Percentiles rank a stretch among this genome's conserved stretches.
phyloP scores from a whole-genome alignment of 2,797 vertebrate genomes.

The Leptoclinus maculatus region DNA sequence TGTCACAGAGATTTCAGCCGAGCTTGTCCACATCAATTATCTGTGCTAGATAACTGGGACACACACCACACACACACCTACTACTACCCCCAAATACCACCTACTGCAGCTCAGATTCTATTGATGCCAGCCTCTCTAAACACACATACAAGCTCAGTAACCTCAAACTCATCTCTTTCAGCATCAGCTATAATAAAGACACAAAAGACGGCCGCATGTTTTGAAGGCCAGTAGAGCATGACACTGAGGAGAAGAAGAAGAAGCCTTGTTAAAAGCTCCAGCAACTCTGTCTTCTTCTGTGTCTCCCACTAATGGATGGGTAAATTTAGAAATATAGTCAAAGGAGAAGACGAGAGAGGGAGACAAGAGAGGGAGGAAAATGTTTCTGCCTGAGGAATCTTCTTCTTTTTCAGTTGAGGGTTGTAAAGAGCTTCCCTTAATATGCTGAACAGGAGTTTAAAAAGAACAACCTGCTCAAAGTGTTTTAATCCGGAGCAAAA shows the following conservation, averaged over 20 bases:
- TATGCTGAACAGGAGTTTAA: slow-evolving; percentile 43
- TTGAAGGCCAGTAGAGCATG: slow-evolving; percentile 76
- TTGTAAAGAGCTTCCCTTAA: slow-evolving; percentile 61
- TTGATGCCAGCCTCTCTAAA: slow-evolving; percentile 27
- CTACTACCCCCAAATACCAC: slow-evolving; percentile 23
- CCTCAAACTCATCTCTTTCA: slow-evolving; percentile 62
- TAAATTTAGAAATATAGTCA: slow-evolving; percentile 78
- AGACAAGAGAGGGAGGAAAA: slow-evolving; percentile 40
- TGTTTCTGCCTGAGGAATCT: slow-evolving; percentile 62
- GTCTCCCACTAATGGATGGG: slow-evolving; percentile 76
- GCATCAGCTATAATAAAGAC: slow-evolving; percentile 61
- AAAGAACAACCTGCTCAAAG: slow-evolving; percentile 50
- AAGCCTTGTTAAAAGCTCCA: slow-evolving; percentile 73
- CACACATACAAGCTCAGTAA: slow-evolving; percentile 39
- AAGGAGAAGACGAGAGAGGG: slow-evolving; percentile 48
- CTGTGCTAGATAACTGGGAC: slow-evolving; percentile 62
- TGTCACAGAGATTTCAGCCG: slow-evolving; percentile 71
- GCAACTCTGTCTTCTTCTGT: slow-evolving; percentile 66
- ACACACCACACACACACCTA: slow-evolving; percentile 24
- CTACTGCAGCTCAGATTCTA: slow-evolving; percentile 33
- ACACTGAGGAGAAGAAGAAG: slow-evolving; percentile 67
- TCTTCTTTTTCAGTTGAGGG: slow-evolving; percentile 39
- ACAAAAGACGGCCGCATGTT: slow-evolving; percentile 67
- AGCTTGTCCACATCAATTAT: slow-evolving; percentile 78
- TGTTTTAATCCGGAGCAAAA: slow-evolving; percentile 37